Evolutionary conservation across 2,888 invertebrate species (phyloP), one percentile per base, ranked within the genome.

Genomic region (Tenthredo amoena): DNA sequence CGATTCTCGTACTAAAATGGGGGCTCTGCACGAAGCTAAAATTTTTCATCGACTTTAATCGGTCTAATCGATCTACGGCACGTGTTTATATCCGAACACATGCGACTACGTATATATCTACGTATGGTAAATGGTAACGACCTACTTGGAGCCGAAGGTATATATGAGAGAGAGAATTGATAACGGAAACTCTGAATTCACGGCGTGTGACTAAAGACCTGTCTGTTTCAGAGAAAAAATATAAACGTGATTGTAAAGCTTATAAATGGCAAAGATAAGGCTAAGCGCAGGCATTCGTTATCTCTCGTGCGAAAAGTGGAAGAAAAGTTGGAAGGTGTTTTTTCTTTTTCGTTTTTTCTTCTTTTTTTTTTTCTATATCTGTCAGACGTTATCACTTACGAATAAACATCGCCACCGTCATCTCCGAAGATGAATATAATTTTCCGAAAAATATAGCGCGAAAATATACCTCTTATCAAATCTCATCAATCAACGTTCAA

Each of bases 251-350:
- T 77, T 77, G 58, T 62, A 40, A 81, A 58, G 81, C 81, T 81
- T 81, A 81, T 81, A 81, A 81, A 81, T 81, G 81, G 40, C 62
- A 15, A 62, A 81, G 81, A 81, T 81, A 81, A 81, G 58, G 81
- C 62, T 62, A 62, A 81, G 58, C 81, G 58, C 81, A n/a, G 10
- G 62, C 81, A 81, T 81, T 62, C 81, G 58, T 81, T 81, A 81
- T 81, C 58, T 84, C 72, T 76, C 55, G 74, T 55, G 84, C 76
- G 84, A 84, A 74, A 85, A 37, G 62, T 85, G 65, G 74, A 58
- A 84, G 76, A 76, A 84, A 71, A 77, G 65, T 83, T 71, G 21
- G 15, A n/a, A 40, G 58, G 62, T 26, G 62, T 26, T 62, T 62
- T 12, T 40, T 15, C 7, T 43, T 81, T 58, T 21, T 40, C 12